Evolutionary conservation across 2,797 vertebrate species (phyloP), one percentile per base, ranked within the genome.

Genomic region (Spea hammondii): DNA sequence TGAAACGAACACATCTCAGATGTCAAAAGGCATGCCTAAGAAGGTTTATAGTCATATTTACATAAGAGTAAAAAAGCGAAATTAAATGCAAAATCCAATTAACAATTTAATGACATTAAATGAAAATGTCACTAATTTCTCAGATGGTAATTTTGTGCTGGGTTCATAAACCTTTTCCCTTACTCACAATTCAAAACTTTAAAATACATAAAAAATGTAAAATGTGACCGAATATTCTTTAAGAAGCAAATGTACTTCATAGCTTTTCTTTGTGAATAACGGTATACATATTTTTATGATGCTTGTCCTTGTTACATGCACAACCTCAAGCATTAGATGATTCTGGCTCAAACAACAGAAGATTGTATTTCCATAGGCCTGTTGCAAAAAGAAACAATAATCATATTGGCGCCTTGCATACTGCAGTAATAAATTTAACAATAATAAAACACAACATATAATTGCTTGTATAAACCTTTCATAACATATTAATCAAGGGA

Each of bases 371-470:
- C 66, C 78, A 70, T 54, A 7, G 57, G 66, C 54, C 59, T 13
- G 51, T 79, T 60, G 17, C 72, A 65, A 62, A 79, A 47, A 75
- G 59, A 80, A 86, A 84, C 83, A 84, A 78, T 84, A 83, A 85
- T 86, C 81, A 82, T 79, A 79, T 87, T 85, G 85, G 83, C 70
- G 65, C 77, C 84, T 82, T 84, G 85, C 69, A 68, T 83, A 83
- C 85, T 57, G 70, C 32, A 55, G 83, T 85, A 85, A 86, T 84
- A 84, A 83, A 75, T 83, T 82, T 79, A 86, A 82, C 82, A 81
- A 83, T 83, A 87, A 83, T 85, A 80, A 76, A 82, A 83, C 83
- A 79, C 75, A 80, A 87, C 82, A 83, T 4, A 78, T 80, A 87
- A 84, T 84, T 82, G 85, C 71, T 72, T 65, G 64, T 85, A 83